Evolutionary conservation across 2,888 invertebrate species (phyloP).

Genomic region (Phania funesta): DNA sequence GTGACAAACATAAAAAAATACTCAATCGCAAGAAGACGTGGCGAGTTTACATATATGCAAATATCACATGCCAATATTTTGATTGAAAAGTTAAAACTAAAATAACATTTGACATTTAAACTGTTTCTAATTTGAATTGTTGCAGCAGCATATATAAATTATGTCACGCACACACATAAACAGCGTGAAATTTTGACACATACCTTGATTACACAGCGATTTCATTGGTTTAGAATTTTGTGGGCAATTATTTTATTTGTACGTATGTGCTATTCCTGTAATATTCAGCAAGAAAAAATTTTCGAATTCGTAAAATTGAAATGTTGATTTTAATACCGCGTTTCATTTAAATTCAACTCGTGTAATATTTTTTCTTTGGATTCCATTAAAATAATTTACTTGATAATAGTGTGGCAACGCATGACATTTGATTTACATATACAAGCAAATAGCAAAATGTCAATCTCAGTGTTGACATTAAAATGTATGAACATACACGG

Average conservation of each 20-base stretch:
- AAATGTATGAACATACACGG: neutral
- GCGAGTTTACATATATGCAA: too few relatives aligned
- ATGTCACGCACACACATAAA: neutral
- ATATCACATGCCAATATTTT: too few relatives aligned
- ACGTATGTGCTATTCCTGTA: neutral
- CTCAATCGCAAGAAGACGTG: too few relatives aligned
- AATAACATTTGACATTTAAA: too few relatives aligned
- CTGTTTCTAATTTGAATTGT: too few relatives aligned
- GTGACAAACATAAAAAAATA: too few relatives aligned
- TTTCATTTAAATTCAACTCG: conserved; percentile 46
- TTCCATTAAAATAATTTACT: conserved; percentile 14
- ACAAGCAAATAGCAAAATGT: conserved; percentile 2
- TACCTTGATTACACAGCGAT: neutral
- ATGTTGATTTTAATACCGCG: conserved; percentile 10
- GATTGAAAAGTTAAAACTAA: too few relatives aligned
- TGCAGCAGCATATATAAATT: neutral
- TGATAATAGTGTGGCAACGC: conserved; percentile 20
- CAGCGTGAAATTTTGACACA: neutral
- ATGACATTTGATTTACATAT: conserved; percentile 29
- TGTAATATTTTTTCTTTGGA: neutral
- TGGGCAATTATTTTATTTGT: neutral
- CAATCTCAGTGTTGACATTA: conserved; percentile 16
- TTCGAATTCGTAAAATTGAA: conserved; percentile 32
- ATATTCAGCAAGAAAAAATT: neutral
- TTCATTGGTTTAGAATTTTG: neutral